Conservation (phyloP, 2,797 vertebrate genomes). For the Protonibea diacanthus region DNA sequence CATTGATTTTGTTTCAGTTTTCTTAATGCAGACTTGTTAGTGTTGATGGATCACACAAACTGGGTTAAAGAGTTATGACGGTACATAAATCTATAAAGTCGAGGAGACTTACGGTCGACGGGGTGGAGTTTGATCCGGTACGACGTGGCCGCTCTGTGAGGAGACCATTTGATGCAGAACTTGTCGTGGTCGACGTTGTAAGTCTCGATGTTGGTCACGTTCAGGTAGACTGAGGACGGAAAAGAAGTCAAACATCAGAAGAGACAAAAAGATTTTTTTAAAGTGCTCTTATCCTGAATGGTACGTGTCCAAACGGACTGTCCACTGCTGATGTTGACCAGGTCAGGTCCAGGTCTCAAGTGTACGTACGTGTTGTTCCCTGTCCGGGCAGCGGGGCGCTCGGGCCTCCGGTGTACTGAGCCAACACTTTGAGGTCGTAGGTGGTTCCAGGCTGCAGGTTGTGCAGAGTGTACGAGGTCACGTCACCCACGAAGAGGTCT, state of each 20-base stretch:
- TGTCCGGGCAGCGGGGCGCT: constrained; percentile 90
- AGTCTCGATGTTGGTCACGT: constrained; percentile 92
- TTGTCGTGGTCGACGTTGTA: constrained; percentile 90
- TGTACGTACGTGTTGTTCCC: constrained; percentile 94
- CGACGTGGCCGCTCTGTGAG: constrained; percentile 93
- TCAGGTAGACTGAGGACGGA: constrained; percentile 91
- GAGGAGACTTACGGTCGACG: constrained; percentile 85
- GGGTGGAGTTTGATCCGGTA: constrained; percentile 95
- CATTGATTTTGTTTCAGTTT: too few species aligned
- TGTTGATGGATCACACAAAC: too few species aligned
- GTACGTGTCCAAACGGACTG: neutral
- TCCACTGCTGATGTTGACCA: neutral
- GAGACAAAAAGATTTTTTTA: neutral
- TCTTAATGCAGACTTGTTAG: too few species aligned
- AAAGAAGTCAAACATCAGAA: neutral
- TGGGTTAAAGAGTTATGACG: too few species aligned
- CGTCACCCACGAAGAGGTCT: constrained; percentile 95
- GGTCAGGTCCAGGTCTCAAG: neutral
- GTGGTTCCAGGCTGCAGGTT: constrained; percentile 94
- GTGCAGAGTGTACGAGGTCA: constrained; percentile 92
- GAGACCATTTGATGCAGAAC: constrained; percentile 93
- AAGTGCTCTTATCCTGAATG: neutral
- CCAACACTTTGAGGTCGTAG: constrained; percentile 93
- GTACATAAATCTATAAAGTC: neutral
- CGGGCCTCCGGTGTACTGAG: constrained; percentile 92